Evolutionary conservation across 2,797 vertebrate genomes (phyloP).

Genomic region (Siniperca scherzeri): DNA sequence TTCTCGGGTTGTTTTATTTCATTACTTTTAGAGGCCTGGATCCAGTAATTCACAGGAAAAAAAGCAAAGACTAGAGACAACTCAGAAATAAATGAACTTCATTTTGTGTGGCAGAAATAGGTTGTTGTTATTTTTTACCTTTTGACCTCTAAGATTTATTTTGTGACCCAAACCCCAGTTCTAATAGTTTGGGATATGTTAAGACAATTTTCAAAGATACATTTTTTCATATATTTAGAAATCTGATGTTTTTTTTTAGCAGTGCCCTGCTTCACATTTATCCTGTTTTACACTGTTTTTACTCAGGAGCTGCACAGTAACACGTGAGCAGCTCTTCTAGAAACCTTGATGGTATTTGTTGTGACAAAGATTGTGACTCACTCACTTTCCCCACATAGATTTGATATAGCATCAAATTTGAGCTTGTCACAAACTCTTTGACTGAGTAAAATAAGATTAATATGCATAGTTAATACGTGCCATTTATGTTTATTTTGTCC

Average conservation of each 20-base stretch:
- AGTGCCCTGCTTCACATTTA: neutral
- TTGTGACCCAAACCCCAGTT: neutral
- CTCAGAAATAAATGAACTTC: neutral
- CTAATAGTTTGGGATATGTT: neutral
- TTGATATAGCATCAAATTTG: conserved; percentile 31
- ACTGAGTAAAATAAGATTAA: neutral
- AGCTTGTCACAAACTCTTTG: conserved; percentile 46
- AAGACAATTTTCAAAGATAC: neutral
- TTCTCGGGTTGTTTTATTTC: neutral
- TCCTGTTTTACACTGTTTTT: neutral
- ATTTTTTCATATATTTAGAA: neutral
- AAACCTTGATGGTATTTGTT: neutral
- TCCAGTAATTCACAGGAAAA: neutral
- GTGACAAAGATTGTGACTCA: conserved; percentile 23
- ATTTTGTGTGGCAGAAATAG: neutral
- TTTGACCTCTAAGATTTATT: neutral
- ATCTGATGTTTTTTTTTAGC: neutral
- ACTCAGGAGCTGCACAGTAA: neutral
- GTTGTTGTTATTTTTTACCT: neutral
- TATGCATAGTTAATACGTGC: neutral
- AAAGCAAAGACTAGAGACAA: neutral
- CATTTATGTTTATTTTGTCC: neutral
- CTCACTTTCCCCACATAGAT: conserved; percentile 15
- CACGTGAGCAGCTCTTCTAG: neutral
- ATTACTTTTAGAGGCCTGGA: neutral